These are phyloP conservation scores for Eubucco bourcierii DNA, from an alignment of 2,113 vertebrate genomes.

Conservation along the genomic window DNA sequence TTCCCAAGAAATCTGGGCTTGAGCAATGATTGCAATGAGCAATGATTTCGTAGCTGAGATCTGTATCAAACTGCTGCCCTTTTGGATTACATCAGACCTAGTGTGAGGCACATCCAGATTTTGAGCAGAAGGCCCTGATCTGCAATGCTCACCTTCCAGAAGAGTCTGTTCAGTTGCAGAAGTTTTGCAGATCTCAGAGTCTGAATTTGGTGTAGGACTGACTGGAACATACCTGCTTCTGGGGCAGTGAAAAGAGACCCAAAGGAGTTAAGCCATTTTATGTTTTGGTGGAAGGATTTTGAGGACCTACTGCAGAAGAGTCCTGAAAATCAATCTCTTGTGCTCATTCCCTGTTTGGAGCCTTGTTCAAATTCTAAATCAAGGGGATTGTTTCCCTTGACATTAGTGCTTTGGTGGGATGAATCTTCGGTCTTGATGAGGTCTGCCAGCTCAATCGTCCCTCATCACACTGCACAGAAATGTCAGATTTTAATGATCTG, in stretches of 20 bases:
- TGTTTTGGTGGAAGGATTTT: not conserved
- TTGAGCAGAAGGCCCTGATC: not conserved
- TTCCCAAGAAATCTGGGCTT: not conserved
- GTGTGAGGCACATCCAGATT: not conserved
- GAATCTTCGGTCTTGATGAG: not conserved
- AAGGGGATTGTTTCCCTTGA: not conserved
- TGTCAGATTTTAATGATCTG: conserved; percentile 14
- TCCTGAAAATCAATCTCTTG: not conserved
- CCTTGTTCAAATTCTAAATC: not conserved
- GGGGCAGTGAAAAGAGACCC: not conserved
- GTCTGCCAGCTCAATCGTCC: not conserved
- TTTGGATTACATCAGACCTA: fast-evolving
- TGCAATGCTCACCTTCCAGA: not conserved
- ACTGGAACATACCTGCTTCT: not conserved
- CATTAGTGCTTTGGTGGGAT: not conserved
- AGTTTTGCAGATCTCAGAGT: not conserved
- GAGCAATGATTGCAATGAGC: not conserved
- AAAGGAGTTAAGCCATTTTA: not conserved
- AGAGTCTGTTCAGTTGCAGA: not conserved
- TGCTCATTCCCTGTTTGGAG: not conserved
- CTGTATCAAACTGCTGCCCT: fast-evolving
- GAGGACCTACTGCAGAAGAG: not conserved
- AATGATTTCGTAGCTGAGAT: not conserved
- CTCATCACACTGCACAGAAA: not conserved
- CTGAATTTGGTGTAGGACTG: not conserved